Conservation (phyloP, 2,797 vertebrate species). For the Cuniculus paca region DNA sequence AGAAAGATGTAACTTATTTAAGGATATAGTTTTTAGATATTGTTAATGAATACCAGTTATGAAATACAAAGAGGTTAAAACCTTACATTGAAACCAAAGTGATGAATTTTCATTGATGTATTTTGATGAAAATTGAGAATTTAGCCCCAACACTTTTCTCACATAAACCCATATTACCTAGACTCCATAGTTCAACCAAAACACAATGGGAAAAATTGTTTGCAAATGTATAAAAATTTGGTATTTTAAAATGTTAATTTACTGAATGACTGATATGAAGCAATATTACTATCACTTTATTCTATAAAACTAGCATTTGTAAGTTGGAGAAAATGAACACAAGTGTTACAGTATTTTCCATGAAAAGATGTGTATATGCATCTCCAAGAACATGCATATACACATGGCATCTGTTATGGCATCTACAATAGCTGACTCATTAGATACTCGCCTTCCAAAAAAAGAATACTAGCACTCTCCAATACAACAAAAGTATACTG, state of each 20-base stretch:
- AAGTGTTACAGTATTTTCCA: background rate
- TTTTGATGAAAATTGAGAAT: conserved; percentile 49
- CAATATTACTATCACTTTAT: background rate
- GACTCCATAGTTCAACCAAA: background rate
- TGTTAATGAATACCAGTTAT: conserved; percentile 13
- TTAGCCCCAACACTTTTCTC: background rate
- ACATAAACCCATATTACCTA: background rate
- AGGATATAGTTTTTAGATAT: background rate
- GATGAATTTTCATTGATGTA: background rate
- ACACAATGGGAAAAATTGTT: background rate
- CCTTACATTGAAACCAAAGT: conserved; percentile 22
- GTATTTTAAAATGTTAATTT: conserved; percentile 35
- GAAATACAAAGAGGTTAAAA: conserved; percentile 12
- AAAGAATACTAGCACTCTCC: background rate
- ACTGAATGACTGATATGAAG: conserved; percentile 33
- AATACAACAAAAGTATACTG: background rate
- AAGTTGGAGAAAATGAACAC: conserved; percentile 8
- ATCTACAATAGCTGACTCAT: background rate
- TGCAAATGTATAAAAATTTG: background rate
- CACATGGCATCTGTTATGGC: background rate
- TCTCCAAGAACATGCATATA: background rate
- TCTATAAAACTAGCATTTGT: background rate
- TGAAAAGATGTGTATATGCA: background rate
- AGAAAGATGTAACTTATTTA: background rate
- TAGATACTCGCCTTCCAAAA: background rate